These are phyloP conservation scores for Ptychodera flava DNA, from an alignment of 35 echinoderm and acorn worm genomes.

Conservation along the genomic window DNA sequence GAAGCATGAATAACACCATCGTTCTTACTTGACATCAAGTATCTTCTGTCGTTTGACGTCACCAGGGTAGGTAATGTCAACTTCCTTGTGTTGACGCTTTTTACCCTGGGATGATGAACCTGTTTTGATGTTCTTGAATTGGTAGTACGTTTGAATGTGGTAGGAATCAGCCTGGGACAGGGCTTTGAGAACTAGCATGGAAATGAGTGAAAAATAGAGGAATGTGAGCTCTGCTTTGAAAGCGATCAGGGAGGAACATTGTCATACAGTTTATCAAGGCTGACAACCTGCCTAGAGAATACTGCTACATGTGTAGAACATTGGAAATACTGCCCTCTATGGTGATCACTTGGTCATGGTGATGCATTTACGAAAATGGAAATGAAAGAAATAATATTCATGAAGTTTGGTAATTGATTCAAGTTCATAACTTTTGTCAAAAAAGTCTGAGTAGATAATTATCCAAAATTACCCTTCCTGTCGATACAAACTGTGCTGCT, in stretches of 20 bases:
- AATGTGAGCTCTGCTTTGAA: background rate
- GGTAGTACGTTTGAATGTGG: background rate
- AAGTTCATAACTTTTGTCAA: no score
- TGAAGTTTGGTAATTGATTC: no score
- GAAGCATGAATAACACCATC: no score
- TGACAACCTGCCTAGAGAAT: no score
- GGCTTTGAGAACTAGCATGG: conserved; percentile 19
- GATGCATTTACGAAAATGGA: background rate
- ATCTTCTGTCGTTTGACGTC: background rate
- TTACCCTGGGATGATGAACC: no score
- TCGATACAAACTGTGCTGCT: no score
- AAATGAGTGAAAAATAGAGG: background rate
- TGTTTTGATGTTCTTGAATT: background rate
- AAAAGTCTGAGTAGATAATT: no score
- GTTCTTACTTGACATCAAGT: background rate
- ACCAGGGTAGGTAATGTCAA: background rate
- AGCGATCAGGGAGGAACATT: background rate
- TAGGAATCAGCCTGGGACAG: background rate
- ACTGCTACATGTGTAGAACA: background rate
- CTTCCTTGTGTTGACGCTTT: background rate
- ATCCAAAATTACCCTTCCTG: no score
- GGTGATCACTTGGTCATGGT: background rate
- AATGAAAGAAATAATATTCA: background rate
- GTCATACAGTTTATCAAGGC: background rate
- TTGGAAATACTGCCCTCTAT: background rate